Evolutionary conservation across 2,797 vertebrate species (phyloP), one percentile per base, ranked within the genome.

Genomic region (Eulemur coronatus): DNA sequence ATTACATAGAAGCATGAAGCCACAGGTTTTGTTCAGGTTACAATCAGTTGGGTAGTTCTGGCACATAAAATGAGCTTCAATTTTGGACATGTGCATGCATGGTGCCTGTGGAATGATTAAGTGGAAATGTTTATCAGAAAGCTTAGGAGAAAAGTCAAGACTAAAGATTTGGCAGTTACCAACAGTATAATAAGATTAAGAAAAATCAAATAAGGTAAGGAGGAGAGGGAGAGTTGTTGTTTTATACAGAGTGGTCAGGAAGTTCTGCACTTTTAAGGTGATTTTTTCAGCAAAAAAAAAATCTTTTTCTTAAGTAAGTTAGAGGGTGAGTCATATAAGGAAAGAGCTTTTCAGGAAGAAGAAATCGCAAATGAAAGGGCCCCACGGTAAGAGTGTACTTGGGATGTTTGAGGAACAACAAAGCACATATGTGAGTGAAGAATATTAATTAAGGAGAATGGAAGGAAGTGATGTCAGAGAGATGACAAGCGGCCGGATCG

Each of bases 141-240:
- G 46, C 41, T 87, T 89, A 84, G 24, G 28, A 70, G n/a, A 86
- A 95, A 94, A 89, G 30, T 84, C 18, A 81, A 96, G 61, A 84
- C 63, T 59, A 94, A 84, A 48, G 93, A 91, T 93, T 82, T 63
- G 30, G 11, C 33, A 94, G 6, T n/a, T 28, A 70, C 22, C 4
- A 75, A 65, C 3, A 46, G 30, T 24, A 82, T 41, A 87, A 61
- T 48, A 91, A 69, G 24, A 57, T 81, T 15, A 92, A 89, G 26
- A 94, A 96, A 96, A 88, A 78, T 73, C 50, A 95, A 84, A 70
- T n/a, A 69, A 93, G 24, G 0, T 63, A 22, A 81, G 80, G 24
- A 95, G 33, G 14, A 57, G 4, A 9, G 4, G 13, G 7, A 57
- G 10, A 2, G 17, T 7, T 88, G 50, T 52, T 90, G 28, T 73